Percentiles rank a stretch among this genome's conserved stretches.
These are phyloP conservation scores for Archivesica marissinica DNA, from an alignment of 1,140 invertebrate species.

Conservation along the genomic window DNA sequence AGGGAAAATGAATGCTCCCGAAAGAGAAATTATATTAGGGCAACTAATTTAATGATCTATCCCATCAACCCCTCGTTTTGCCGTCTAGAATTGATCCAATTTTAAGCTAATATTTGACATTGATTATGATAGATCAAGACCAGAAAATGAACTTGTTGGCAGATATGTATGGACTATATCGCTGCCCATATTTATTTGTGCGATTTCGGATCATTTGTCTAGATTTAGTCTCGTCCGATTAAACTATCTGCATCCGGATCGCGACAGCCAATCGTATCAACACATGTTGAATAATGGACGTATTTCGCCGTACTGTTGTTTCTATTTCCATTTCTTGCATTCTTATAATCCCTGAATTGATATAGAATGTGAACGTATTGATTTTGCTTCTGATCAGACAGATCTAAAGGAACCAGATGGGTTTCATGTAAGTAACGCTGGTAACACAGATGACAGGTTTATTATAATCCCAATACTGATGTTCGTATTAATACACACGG, in stretches of 20 bases:
- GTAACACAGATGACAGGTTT: no score
- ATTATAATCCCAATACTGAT: no score
- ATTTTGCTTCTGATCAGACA: no score
- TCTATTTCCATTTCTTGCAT: no score
- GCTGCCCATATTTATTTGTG: constrained; percentile 49
- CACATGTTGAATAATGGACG: background rate
- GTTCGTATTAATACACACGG: no score
- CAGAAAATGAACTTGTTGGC: constrained; percentile 57
- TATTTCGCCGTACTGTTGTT: no score
- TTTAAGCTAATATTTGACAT: constrained; percentile 61
- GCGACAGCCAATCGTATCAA: background rate
- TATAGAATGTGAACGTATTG: no score
- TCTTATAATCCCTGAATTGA: no score
- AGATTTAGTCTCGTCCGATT: constrained; percentile 39
- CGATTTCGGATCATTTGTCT: constrained; percentile 48
- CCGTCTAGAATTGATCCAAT: constrained; percentile 54
- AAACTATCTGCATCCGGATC: constrained; percentile 10
- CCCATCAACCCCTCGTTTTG: constrained; percentile 53
- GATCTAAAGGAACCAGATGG: no score
- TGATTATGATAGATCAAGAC: constrained; percentile 44
- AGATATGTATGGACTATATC: constrained; percentile 51
- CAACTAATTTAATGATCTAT: constrained; percentile 54
- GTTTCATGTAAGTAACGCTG: no score
- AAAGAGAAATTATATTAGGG: constrained; percentile 35
- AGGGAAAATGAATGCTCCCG: constrained; percentile 20